Base-by-base conservation (phyloP, 2,797 vertebrate species). In the Momotus momota region DNA sequence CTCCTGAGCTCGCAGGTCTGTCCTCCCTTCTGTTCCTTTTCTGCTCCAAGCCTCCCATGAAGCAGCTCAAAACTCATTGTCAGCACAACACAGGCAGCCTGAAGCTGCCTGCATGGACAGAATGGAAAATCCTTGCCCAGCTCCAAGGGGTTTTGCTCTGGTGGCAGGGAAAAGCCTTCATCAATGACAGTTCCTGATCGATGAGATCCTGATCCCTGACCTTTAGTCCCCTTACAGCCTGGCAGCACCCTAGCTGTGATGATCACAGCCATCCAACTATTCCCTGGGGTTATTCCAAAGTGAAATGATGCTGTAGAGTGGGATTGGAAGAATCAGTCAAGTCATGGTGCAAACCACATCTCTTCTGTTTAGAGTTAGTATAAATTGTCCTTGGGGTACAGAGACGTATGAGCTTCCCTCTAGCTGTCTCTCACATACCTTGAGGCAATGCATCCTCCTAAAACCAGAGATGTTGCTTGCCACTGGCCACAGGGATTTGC, bases 111-210 rank as follows among this genome's bases (percentile, higher is more conserved):
- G 29, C 22, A 40, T 29, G 45, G 29, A 33, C 25, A 86, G 48
- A 41, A 25, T 31, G 49, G 67, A 45, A 83, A 48, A 11, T 88
- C 33, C 54, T 70, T 88, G 66, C 51, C 49, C 23, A 11, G 25
- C 46, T 78, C 20, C 31, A 13, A 40, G n/a, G 51, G 62, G 11
- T 19, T 87, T n/a, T 62, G 58, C 58, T 55, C 58, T 72, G 83
- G 57, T 62, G 45, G 57, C 20, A 52, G 52, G 22, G 35, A 45
- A 82, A 86, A 81, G 45, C 40, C 51, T 65, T 88, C 55, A 45
- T 35, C 57, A 57, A 23, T 60, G 41, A 43, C 26, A 43, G 33
- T 49, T 21, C 19, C 12, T 0, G 0, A 0, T 4, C 35, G 14
- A 18, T 23, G 26, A 78, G 22, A 72, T 23, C 9, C 61, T 31